Conservation (phyloP, 2,888 invertebrate genomes). For the Anticlea derivata region DNA sequence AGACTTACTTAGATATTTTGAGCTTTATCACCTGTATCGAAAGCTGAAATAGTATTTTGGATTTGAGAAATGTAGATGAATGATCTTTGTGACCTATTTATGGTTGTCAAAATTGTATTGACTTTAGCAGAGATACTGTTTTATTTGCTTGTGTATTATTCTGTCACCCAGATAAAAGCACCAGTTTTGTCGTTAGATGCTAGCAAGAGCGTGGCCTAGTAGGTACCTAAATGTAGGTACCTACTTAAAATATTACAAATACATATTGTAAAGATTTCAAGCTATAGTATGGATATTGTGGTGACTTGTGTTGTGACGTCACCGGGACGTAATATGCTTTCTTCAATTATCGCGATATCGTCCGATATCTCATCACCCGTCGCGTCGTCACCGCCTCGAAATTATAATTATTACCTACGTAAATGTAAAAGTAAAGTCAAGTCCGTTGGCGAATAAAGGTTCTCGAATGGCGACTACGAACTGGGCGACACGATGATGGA, state of each 20-base stretch:
- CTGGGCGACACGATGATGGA: too few relatives aligned
- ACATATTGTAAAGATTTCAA: too few relatives aligned
- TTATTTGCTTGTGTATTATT: not conserved
- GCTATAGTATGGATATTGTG: too few relatives aligned
- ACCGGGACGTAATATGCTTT: slow-evolving; percentile 11
- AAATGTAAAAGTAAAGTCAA: too few relatives aligned
- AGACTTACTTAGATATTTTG: slow-evolving; percentile 5
- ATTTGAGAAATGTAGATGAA: slow-evolving; percentile 7
- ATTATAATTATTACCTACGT: too few relatives aligned
- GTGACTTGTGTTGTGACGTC: slow-evolving; percentile 4
- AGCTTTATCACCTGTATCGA: not conserved
- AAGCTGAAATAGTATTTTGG: not conserved
- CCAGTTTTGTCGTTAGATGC: too few relatives aligned
- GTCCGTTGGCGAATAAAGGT: too few relatives aligned
- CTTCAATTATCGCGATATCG: slow-evolving; percentile 15
- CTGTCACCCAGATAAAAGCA: not conserved
- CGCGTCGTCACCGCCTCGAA: slow-evolving; percentile 1
- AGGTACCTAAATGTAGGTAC: too few relatives aligned
- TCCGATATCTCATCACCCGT: slow-evolving; percentile 11
- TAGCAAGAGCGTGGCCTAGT: too few relatives aligned
- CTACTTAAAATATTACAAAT: too few relatives aligned
- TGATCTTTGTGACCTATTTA: slow-evolving; percentile 19
- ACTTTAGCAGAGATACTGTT: slow-evolving; percentile 8
- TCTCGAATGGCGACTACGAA: too few relatives aligned
- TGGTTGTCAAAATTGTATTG: slow-evolving; percentile 6